Evolutionary conservation across 2,113 vertebrate genomes (phyloP).

Genomic region (Amblyopsis rosae): DNA sequence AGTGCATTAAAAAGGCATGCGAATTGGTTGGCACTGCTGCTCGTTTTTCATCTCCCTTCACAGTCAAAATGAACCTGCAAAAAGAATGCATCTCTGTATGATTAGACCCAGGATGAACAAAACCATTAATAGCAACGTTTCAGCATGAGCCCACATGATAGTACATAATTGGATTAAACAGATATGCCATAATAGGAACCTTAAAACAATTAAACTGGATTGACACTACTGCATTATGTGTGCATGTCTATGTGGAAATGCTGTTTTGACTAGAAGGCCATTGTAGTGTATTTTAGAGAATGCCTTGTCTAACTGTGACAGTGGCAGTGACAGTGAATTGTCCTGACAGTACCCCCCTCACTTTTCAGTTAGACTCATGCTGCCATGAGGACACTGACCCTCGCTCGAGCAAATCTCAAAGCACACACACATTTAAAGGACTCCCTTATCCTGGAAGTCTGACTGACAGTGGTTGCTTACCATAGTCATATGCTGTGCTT

Average conservation of each 20-base stretch:
- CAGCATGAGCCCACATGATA: too few species aligned
- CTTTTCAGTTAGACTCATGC: neutral
- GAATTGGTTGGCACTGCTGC: neutral
- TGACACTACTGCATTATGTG: neutral
- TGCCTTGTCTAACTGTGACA: too few species aligned
- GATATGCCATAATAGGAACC: slow-evolving; percentile 9
- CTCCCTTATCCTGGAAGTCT: too few species aligned
- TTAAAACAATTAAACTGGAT: neutral
- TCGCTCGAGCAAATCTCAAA: neutral
- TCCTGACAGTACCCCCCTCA: neutral
- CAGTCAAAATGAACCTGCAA: too few species aligned
- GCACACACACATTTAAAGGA: neutral
- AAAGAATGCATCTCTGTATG: neutral
- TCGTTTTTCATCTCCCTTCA: neutral
- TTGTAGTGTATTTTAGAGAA: neutral
- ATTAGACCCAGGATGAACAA: neutral
- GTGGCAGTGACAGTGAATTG: slow-evolving; percentile 1
- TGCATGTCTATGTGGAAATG: neutral
- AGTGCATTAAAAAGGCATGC: neutral
- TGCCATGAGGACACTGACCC: neutral
- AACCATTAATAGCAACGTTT: neutral
- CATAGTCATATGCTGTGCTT: too few species aligned
- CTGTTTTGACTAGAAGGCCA: neutral
- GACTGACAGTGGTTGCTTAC: too few species aligned
- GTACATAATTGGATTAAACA: neutral